Evolutionary conservation across 2,797 vertebrate species (phyloP).

Genomic region (Chlorospingus flavigularis): DNA sequence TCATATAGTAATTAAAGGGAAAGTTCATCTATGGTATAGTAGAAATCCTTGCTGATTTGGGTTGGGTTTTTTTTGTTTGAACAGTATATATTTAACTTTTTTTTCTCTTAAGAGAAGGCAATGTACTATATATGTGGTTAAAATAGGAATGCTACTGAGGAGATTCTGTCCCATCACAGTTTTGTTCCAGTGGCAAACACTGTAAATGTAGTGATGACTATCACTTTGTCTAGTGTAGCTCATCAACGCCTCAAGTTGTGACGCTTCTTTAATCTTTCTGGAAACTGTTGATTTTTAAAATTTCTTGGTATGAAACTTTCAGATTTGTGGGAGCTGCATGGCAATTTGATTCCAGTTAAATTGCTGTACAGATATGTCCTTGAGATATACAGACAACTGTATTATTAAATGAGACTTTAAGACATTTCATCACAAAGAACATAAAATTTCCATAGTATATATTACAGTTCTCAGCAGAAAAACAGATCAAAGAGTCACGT

Average conservation of each 20-base stretch:
- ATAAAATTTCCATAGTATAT: neutral
- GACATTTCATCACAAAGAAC: conserved; percentile 3
- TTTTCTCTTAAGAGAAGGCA: neutral
- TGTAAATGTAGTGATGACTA: neutral
- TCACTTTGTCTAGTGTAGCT: neutral
- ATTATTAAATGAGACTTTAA: conserved; percentile 31
- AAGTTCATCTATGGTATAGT: neutral
- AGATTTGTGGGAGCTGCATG: neutral
- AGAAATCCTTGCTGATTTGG: neutral
- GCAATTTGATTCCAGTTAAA: conserved; percentile 1
- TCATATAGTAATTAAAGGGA: neutral
- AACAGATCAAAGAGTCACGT: conserved; percentile 13
- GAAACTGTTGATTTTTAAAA: neutral
- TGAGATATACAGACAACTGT: neutral
- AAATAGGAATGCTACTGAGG: neutral
- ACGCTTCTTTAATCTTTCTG: neutral
- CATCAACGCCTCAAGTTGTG: neutral
- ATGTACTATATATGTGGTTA: neutral
- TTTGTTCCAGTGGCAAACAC: neutral
- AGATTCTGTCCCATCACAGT: neutral
- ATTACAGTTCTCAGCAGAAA: conserved; percentile 21
- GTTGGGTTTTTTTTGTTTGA: fast-evolving
- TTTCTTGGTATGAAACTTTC: neutral
- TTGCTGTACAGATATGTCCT: neutral
- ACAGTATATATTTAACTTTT: neutral